A percentile compares a stretch with the other conserved stretches of the same genome.
Conservation (phyloP, 2,113 vertebrate genomes). For the Bambusicola thoracicus region DNA sequence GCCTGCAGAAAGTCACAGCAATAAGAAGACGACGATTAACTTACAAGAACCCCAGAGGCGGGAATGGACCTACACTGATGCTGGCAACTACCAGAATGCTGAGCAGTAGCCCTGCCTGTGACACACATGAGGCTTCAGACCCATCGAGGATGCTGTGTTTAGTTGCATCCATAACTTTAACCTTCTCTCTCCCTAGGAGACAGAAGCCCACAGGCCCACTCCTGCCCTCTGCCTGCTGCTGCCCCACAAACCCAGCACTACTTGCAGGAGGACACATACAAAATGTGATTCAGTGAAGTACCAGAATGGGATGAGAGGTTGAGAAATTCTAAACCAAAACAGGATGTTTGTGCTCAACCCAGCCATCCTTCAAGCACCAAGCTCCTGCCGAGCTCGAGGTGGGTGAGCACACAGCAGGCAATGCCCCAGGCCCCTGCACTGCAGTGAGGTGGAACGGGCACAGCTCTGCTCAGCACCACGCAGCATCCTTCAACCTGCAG, state of each 20-base stretch:
- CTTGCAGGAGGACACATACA: fast-evolving
- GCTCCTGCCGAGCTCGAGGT: fast-evolving
- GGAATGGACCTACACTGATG: fast-evolving
- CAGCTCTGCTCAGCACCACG: neutral
- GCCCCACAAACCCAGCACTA: neutral
- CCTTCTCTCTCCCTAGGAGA: too few species aligned
- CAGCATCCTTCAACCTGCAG: fast-evolving
- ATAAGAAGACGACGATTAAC: neutral
- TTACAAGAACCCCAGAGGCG: fast-evolving
- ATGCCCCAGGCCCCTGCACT: fast-evolving
- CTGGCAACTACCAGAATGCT: fast-evolving
- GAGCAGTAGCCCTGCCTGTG: too few species aligned
- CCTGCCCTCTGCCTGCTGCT: neutral
- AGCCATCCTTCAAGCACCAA: neutral
- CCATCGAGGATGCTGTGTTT: fast-evolving
- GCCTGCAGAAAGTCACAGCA: neutral
- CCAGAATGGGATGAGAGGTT: neutral
- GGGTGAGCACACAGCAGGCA: fast-evolving
- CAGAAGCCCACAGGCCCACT: neutral
- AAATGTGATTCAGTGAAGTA: neutral
- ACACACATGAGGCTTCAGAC: fast-evolving
- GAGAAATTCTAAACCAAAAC: conserved; percentile 39
- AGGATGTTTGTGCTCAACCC: conserved; percentile 56
- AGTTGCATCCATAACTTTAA: neutral
- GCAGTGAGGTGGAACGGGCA: fast-evolving